Evolutionary conservation across 2,888 invertebrate genomes (phyloP).

Genomic region (Platycheirus rosarum): DNA sequence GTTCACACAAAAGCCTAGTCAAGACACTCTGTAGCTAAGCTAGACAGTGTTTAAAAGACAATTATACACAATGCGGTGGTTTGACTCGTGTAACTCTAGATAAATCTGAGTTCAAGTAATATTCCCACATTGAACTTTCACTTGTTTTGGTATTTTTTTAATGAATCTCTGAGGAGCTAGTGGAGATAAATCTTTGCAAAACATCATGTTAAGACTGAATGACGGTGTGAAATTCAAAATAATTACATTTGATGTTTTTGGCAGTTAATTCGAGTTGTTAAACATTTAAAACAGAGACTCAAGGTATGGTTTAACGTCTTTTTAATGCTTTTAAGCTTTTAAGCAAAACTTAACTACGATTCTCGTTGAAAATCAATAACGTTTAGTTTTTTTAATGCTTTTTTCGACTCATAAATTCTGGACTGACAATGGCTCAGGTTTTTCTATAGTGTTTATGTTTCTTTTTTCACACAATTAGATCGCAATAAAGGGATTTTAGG

Average conservation of each 20-base stretch:
- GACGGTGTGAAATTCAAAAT: background rate
- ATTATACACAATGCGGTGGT: slow-evolving; percentile 41
- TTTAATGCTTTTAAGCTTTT: background rate
- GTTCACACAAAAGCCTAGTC: slow-evolving; percentile 1
- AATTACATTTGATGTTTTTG: background rate
- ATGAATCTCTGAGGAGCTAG: background rate
- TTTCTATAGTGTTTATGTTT: no score
- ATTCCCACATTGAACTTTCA: slow-evolving; percentile 27
- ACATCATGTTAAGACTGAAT: background rate
- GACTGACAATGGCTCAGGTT: no score
- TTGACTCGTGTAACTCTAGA: slow-evolving; percentile 20
- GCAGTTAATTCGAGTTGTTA: background rate
- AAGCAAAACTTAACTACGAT: background rate
- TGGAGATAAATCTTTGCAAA: background rate
- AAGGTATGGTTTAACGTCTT: background rate
- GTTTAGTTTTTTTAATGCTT: no score
- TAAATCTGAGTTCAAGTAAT: slow-evolving; percentile 8
- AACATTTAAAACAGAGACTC: background rate
- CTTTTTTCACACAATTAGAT: no score
- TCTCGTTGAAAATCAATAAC: background rate
- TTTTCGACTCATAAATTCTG: no score
- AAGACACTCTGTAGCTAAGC: slow-evolving; percentile 10
- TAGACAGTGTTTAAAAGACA: slow-evolving; percentile 44
- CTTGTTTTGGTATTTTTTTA: background rate
- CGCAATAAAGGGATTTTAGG: no score